A percentile compares a stretch with the other conserved stretches of the same genome.
phyloP scores from a whole-genome alignment of 2,113 vertebrate genomes.

The Geococcyx californianus region DNA sequence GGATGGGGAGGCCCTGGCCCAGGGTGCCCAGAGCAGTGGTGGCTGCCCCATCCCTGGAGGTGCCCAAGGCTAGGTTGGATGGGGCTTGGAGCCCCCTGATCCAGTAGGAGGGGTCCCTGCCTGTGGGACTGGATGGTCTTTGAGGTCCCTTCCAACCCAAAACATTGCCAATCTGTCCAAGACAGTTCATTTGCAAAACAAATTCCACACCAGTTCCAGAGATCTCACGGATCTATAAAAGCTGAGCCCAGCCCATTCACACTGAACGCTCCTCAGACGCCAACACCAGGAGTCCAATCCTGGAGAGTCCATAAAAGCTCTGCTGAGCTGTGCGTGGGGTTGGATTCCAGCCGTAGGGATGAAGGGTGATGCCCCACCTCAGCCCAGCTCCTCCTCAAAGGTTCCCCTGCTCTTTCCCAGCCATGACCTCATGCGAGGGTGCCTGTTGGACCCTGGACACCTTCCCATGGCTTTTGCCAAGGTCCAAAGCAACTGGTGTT shows the following conservation, averaged over 20 bases:
- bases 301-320: neutral
- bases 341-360: neutral
- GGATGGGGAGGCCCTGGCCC: too few relatives aligned
- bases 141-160: too few relatives aligned
- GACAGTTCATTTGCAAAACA: too few relatives aligned
- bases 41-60: too few relatives aligned
- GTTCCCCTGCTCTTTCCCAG: neutral
- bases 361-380: neutral
- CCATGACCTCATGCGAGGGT: fast-evolving
- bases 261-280: neutral
- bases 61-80: too few relatives aligned
- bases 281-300: neutral
- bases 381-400: neutral
- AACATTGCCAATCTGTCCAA: too few relatives aligned
- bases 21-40: too few relatives aligned
- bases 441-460: neutral
- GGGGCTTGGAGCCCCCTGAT: too few relatives aligned
- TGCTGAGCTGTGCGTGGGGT: neutral
- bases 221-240: neutral
- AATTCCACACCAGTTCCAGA: neutral
- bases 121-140: too few relatives aligned
- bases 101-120: too few relatives aligned
- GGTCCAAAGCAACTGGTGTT: neutral
- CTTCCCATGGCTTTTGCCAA: neutral
- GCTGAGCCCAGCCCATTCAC: neutral